Evolutionary conservation across 2,888 invertebrate genomes (phyloP).

Genomic region (Cepaea hortensis): DNA sequence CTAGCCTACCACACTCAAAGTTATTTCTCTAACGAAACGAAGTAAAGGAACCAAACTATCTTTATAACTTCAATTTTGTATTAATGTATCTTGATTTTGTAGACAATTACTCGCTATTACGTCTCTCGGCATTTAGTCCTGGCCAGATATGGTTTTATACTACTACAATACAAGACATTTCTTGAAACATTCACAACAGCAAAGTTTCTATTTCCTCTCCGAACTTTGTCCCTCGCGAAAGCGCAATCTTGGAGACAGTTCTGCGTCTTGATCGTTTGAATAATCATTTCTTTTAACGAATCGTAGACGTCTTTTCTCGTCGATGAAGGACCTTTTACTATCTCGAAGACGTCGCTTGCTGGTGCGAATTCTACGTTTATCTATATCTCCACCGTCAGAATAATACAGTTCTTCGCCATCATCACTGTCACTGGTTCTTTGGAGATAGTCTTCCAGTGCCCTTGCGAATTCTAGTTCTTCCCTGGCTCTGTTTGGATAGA

Average conservation of each 20-base stretch:
- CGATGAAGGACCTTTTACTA: neutral
- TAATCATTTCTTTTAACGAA: neutral
- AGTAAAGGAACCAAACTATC: too few relatives aligned
- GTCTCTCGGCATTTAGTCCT: too few relatives aligned
- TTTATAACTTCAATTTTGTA: too few relatives aligned
- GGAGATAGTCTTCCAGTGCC: neutral
- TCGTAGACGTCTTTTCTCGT: neutral
- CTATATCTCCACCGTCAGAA: neutral
- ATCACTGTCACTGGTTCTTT: neutral
- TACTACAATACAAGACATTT: too few relatives aligned
- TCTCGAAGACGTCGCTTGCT: neutral
- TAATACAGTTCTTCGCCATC: neutral
- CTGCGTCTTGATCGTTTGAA: neutral
- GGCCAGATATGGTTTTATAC: too few relatives aligned
- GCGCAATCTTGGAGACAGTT: neutral
- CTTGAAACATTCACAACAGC: too few relatives aligned
- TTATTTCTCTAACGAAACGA: too few relatives aligned
- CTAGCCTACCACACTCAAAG: too few relatives aligned
- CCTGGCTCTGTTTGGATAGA: neutral
- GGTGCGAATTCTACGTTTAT: conserved; percentile 3
- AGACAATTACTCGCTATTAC: too few relatives aligned
- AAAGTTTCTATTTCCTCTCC: too few relatives aligned
- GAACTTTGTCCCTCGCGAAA: neutral
- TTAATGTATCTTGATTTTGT: too few relatives aligned
- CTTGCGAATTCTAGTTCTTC: neutral